Conservation (phyloP, 92 coral and sea anemone species). For the Palythoa heliodiscus region DNA sequence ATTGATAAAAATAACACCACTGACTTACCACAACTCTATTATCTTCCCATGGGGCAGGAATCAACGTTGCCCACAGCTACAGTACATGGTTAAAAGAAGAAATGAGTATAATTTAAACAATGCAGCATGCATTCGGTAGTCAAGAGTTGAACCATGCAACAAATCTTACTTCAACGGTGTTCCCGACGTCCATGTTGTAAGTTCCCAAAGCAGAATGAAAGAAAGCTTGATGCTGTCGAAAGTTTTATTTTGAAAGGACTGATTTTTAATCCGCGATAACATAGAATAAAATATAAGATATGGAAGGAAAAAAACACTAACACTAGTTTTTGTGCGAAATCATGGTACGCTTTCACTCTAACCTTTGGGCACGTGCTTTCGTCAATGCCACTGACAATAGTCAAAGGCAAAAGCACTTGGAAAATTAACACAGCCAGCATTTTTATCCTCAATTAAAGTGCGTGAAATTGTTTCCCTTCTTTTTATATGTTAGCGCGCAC, state of each 20-base stretch:
- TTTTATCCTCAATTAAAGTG: not conserved
- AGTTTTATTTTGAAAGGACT: not conserved
- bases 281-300: too few species aligned
- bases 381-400: not conserved
- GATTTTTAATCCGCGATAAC: not conserved
- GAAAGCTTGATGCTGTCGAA: slow-evolving; percentile 70
- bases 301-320: not conserved
- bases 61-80: slow-evolving; percentile 81
- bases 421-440: not conserved
- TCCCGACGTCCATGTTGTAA: slow-evolving; percentile 83
- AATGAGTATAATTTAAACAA: not conserved
- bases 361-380: slow-evolving; percentile 26
- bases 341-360: not conserved
- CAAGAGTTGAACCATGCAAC: not conserved
- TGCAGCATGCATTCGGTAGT: not conserved
- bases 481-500: too few species aligned
- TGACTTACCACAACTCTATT: slow-evolving; percentile 90
- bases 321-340: not conserved
- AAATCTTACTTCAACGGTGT: slow-evolving; percentile 74
- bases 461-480: not conserved
- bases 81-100: not conserved
- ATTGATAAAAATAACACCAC: slow-evolving; percentile 21
- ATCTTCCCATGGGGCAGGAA: slow-evolving; percentile 95
- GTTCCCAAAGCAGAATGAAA: slow-evolving; percentile 63
- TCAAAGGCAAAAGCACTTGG: not conserved